Percentiles rank a stretch among this genome's conserved stretches.
phyloP scores from a whole-genome alignment of 2,797 vertebrate species.

The Chiloscyllium punctatum region DNA sequence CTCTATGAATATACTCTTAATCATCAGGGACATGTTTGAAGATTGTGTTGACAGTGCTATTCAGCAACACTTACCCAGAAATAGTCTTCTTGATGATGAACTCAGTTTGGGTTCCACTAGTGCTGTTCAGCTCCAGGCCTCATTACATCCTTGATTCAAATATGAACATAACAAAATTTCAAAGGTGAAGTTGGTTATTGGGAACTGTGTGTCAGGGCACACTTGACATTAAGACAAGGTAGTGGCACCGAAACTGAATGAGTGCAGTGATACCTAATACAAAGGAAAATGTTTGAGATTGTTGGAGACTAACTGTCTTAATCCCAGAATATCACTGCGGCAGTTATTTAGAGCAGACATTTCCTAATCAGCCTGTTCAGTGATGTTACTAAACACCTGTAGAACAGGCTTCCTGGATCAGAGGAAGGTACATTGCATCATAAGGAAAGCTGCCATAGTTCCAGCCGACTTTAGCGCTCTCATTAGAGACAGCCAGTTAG shows the following conservation, averaged over 20 bases:
- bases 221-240: not conserved
- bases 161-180: not conserved
- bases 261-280: not conserved
- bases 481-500: too few relatives aligned
- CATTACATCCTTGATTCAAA: not conserved
- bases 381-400: too few relatives aligned
- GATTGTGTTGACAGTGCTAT: not conserved
- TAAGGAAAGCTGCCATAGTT: too few relatives aligned
- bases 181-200: not conserved
- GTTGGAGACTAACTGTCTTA: not conserved
- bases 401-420: too few relatives aligned
- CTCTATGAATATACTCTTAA: not conserved
- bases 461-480: too few relatives aligned
- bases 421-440: too few relatives aligned
- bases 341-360: too few relatives aligned
- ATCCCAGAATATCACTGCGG: not conserved
- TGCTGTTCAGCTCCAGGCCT: not conserved
- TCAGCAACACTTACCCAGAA: not conserved
- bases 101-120: not conserved
- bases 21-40: not conserved
- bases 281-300: not conserved
- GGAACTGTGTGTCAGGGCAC: not conserved
- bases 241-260: not conserved
- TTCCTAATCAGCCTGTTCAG: too few relatives aligned
- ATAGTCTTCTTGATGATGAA: not conserved